Base-by-base conservation (phyloP, 2,113 vertebrate genomes). In the Poicephalus meyeri region DNA sequence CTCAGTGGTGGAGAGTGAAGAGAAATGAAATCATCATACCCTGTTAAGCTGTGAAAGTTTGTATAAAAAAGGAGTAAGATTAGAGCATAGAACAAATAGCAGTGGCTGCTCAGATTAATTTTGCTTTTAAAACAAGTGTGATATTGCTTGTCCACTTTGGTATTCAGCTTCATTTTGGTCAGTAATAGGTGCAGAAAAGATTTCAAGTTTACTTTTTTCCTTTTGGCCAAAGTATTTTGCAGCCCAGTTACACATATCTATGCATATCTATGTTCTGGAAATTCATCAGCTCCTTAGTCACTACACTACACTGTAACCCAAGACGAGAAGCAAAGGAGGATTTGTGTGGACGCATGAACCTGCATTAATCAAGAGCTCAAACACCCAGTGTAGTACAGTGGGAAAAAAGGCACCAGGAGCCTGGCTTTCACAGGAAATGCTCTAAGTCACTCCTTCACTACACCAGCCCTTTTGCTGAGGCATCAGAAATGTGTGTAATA, bases 261-360 rank as follows among this genome's bases (percentile, higher is more conserved):
- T 60, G 19, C 3, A 0, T 6, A 12, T 3, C 17, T 7, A 1
- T 1, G 2, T 28, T 55, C 63, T 33, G 58, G 63, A 26, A 46
- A 86, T 28, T 28, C 4, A 2, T 70, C 31, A 12, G 58, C 50
- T 89, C 44, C 60, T 55, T 39, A 55, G 33, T 15, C 16, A 11
- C 35, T 41, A 1, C 13, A 7, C 29, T 47, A 6, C 44, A 47
- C 17, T 24, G 13, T 4, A 23, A 64, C n/a, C 35, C 20, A 6
- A 31, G 50, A 17, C 6, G 25, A 37, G 37, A 21, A 41, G 65
- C 24, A 56, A 49, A 81, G 42, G 58, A 55, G 29, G 25, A 26
- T 60, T 58, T 86, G 28, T 23, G 31, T 0, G 1, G 39, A 16
- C 61, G 24, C 9, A 2, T 16, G 52, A 58, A n/a, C 37, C 39